Evolutionary conservation across 2,797 vertebrate species (phyloP).

Genomic region (Helicolenus hilgendorfi): DNA sequence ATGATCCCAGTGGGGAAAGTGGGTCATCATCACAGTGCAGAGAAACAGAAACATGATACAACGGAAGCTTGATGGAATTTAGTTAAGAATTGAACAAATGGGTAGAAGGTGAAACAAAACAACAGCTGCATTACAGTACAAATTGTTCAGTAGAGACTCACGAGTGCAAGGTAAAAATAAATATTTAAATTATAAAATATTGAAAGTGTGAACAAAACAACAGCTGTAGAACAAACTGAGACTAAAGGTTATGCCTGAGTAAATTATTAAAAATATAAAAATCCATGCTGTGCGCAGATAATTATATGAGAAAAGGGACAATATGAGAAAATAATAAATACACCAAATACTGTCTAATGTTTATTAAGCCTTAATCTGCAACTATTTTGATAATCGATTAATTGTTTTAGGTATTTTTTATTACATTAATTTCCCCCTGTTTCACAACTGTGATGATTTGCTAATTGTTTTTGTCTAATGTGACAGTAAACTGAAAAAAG

Average conservation of each 20-base stretch:
- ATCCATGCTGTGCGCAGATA: background rate
- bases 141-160: background rate
- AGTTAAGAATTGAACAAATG: constrained; percentile 29
- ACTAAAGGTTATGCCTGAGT: background rate
- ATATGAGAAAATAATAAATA: background rate
- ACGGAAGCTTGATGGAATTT: background rate
- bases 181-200: background rate
- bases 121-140: background rate
- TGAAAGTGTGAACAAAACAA: background rate
- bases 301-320: background rate
- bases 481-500: no score
- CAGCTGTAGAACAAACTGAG: background rate
- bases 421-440: background rate
- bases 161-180: background rate
- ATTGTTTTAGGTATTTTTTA: no score
- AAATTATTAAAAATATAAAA: background rate
- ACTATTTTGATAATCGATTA: no score
- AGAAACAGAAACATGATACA: constrained; percentile 21
- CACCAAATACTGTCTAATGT: background rate
- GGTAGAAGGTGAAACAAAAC: background rate
- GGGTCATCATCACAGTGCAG: constrained; percentile 35
- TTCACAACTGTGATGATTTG: background rate
- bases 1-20: constrained; percentile 43
- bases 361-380: background rate
- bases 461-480: background rate